Conservation (phyloP, 2,888 invertebrate genomes). For the Itoplectis maculator region DNA sequence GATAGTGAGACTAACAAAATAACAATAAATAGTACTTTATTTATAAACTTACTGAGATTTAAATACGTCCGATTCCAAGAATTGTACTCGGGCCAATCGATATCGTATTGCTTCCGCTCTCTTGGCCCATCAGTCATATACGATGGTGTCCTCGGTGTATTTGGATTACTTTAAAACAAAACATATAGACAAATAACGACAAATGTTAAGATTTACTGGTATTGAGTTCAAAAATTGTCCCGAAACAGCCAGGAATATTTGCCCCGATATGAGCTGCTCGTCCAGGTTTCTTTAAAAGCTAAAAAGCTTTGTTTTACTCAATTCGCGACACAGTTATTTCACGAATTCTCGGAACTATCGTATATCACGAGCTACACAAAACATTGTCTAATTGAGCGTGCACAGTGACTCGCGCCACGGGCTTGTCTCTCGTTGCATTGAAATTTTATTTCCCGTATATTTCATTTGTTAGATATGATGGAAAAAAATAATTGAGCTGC, state of each 20-base stretch:
- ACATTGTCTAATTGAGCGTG: neutral
- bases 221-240: neutral
- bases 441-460: slow-evolving; percentile 62
- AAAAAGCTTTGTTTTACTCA: slow-evolving; percentile 75
- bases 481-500: slow-evolving; percentile 24
- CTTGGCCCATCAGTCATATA: slow-evolving; percentile 88
- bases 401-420: neutral
- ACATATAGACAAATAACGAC: slow-evolving; percentile 43
- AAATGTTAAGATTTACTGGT: neutral
- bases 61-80: slow-evolving; percentile 91
- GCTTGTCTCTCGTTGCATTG: neutral
- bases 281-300: neutral
- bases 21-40: slow-evolving; percentile 8
- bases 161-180: slow-evolving; percentile 88
- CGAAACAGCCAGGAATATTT: neutral
- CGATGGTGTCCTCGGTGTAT: slow-evolving; percentile 89
- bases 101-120: slow-evolving; percentile 89
- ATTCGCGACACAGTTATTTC: slow-evolving; percentile 72
- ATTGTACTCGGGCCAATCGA: slow-evolving; percentile 95
- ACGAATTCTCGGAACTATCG: slow-evolving; percentile 56
- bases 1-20: neutral
- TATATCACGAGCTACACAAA: slow-evolving; percentile 59
- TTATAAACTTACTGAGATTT: slow-evolving; percentile 88
- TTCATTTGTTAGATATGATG: slow-evolving; percentile 2
- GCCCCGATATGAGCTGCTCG: neutral